A percentile compares a stretch with the other conserved stretches of the same genome.
These are phyloP conservation scores for Silurus lanzhouensis DNA, from an alignment of 2,797 vertebrate species.

Conservation along the genomic window DNA sequence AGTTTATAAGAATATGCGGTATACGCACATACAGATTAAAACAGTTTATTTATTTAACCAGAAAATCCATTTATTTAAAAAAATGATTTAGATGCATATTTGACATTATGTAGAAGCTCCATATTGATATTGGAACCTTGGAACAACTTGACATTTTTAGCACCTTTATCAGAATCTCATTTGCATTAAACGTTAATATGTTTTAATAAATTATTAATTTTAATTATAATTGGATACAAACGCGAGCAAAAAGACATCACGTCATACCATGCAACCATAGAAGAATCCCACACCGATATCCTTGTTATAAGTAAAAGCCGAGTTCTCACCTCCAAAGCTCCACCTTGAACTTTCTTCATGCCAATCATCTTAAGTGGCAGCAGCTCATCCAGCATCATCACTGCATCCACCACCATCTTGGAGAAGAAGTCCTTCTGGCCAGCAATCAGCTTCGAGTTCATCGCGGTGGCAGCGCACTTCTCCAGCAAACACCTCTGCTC, in stretches of 20 bases:
- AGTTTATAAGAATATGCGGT: neutral
- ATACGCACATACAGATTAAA: neutral
- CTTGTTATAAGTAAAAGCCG: neutral
- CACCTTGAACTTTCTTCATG: conserved; percentile 97
- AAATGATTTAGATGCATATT: neutral
- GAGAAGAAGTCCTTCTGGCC: conserved; percentile 93
- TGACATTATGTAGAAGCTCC: neutral
- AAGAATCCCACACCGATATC: too few species aligned
- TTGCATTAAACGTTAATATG: too few species aligned
- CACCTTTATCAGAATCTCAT: neutral
- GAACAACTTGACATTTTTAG: neutral
- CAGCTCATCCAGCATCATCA: conserved; percentile 90
- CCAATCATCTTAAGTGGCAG: conserved; percentile 98
- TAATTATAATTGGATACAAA: neutral
- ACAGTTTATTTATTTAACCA: neutral
- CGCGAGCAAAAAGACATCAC: neutral
- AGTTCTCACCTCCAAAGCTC: conserved; percentile 83
- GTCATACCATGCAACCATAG: neutral
- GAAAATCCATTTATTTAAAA: neutral
- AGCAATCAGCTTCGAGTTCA: conserved; percentile 97
- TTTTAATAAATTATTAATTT: neutral
- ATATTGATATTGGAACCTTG: neutral
- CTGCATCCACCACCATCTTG: conserved; percentile 94
- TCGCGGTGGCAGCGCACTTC: conserved; percentile 91
- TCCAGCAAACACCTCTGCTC: conserved; percentile 88